Conservation (phyloP, 2,888 invertebrate genomes). For the Eueremaeus valkanovi region DNA sequence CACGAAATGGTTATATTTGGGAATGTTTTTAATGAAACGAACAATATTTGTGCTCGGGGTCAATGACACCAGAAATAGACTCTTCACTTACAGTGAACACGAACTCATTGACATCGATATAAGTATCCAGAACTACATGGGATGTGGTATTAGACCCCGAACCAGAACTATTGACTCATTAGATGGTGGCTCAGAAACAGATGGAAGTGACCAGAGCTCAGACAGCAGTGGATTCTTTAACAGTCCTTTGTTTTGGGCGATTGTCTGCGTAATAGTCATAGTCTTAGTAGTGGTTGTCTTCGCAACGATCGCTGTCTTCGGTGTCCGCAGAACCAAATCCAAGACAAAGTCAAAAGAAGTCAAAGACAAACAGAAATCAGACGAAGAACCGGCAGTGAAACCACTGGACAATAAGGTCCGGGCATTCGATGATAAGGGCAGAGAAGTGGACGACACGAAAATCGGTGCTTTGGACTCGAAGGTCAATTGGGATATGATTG, state of each 20-base stretch:
- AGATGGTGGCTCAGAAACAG: no score
- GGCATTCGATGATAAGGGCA: neutral
- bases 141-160: no score
- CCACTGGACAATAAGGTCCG: no score
- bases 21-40: neutral
- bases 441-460: neutral
- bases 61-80: neutral
- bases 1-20: neutral
- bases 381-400: neutral
- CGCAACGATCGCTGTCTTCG: neutral
- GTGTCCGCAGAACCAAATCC: neutral
- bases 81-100: neutral
- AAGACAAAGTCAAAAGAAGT: neutral
- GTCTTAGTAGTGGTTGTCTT: neutral
- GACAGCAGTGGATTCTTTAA: no score
- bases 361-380: neutral
- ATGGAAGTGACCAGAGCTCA: no score
- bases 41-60: neutral
- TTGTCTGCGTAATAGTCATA: neutral
- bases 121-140: neutral
- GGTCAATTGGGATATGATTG: neutral
- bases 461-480: slow-evolving; percentile 10
- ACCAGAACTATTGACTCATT: no score
- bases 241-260: neutral
- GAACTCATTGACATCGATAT: neutral